Base-by-base conservation (phyloP, 2,113 vertebrate genomes). In the Seriola aureovittata region DNA sequence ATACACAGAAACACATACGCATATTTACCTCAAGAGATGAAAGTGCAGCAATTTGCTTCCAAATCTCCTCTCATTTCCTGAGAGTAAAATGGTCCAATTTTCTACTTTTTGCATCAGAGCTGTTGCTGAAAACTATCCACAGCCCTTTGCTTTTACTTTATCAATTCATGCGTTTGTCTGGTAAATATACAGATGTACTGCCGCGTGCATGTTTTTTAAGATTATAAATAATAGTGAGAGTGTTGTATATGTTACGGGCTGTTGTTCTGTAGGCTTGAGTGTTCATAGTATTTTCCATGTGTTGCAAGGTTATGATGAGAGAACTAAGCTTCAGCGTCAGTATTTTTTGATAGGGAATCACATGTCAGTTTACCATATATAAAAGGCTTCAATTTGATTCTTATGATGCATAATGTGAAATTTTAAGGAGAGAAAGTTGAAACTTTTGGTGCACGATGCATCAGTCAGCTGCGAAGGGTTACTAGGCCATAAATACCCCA, bases 11-110 rank as follows among this genome's bases (percentile, higher is more conserved):
- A 80, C 70, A 58, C 78, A 52, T 8, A 19, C 8, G 25, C 42
- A 78, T 46, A 74, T 66, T 84, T 77, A 76, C 81, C 83, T 84
- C 48, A 59, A 78, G 71, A 82, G 80, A 81, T 69, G 71, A 81
- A 89, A 81, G 59, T 69, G 85, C 79, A 70, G 86, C 85, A 79
- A 90, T 90, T 91, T 88, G 17, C 80, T 4, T 4, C 59, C 67
- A 63, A 79, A 87, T 69, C 63, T 66, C 68, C 11, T 29, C 25
- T 73, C 50, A 83, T 78, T 85, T 81, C 65, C 81, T 59, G 4
- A 40, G 38, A 86, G 70, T 58, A 55, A 91, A 91, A 87, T 74
- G 32, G 73, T 50, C 67, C 81, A 86, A 84, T 90, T 89, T 92
- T 86, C 55, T 85, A 48, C 71, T 83, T 90, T 84, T 77, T 68